These are phyloP conservation scores for Collichthys lucidus DNA, from an alignment of 2,113 vertebrate species.

Conservation along the genomic window DNA sequence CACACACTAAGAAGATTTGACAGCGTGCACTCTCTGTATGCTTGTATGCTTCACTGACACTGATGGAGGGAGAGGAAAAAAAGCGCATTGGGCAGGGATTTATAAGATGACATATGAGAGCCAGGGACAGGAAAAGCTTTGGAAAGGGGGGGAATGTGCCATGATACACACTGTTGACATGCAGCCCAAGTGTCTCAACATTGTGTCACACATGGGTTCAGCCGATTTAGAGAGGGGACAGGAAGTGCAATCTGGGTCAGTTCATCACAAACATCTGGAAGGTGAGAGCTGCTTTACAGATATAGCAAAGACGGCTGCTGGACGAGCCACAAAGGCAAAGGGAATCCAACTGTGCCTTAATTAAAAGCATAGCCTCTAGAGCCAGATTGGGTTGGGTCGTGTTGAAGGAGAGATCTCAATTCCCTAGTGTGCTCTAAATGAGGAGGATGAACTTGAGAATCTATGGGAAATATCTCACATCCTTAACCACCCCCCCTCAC, in stretches of 20 bases:
- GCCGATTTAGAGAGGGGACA: slow-evolving; percentile 69
- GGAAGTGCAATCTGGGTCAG: slow-evolving; percentile 81
- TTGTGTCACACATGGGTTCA: slow-evolving; percentile 71
- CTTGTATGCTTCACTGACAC: slow-evolving; percentile 72
- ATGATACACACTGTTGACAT: slow-evolving; percentile 80
- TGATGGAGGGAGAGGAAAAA: slow-evolving; percentile 45
- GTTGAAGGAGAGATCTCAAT: slow-evolving; percentile 49
- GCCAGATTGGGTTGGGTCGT: slow-evolving; percentile 56
- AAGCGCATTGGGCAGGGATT: slow-evolving; percentile 61
- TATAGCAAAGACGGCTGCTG: slow-evolving; percentile 52
- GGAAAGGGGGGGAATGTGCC: slow-evolving; percentile 44
- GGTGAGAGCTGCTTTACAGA: slow-evolving; percentile 63
- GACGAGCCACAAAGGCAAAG: slow-evolving; percentile 51
- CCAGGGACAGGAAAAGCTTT: slow-evolving; percentile 73
- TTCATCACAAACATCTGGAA: slow-evolving; percentile 76
- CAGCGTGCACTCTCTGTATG: slow-evolving; percentile 66
- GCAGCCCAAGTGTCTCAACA: slow-evolving; percentile 72
- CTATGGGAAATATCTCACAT: slow-evolving; percentile 45
- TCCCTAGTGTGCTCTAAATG: slow-evolving; percentile 56
- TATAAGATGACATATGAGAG: slow-evolving; percentile 77
- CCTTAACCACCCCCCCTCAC: slow-evolving; percentile 1
- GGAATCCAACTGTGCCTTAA: slow-evolving; percentile 77
- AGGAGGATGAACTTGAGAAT: slow-evolving; percentile 63
- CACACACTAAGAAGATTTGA: slow-evolving; percentile 76
- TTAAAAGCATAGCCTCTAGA: slow-evolving; percentile 70